A percentile compares a stretch with the other conserved stretches of the same genome.
These are phyloP conservation scores for Edolisoma coerulescens DNA, from an alignment of 2,113 vertebrate genomes.

Conservation along the genomic window DNA sequence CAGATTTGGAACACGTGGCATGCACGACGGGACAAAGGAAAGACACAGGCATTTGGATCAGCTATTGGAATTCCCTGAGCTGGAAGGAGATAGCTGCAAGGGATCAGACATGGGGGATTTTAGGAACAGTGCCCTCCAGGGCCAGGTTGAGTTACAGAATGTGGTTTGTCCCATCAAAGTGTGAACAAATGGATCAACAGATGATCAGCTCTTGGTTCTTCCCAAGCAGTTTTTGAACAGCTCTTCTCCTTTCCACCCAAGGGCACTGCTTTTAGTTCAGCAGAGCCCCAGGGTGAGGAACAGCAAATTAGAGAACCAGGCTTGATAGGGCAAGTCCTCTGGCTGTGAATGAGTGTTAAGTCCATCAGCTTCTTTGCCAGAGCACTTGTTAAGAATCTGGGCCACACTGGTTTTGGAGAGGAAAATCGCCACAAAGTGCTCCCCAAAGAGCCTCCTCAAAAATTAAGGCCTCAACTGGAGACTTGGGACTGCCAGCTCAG, in stretches of 20 bases:
- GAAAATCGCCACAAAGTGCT: background rate
- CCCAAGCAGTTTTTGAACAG: background rate
- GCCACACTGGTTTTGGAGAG: background rate
- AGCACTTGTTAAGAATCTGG: background rate
- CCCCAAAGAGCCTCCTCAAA: background rate
- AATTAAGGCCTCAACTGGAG: background rate
- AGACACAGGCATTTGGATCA: background rate
- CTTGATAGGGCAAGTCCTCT: background rate
- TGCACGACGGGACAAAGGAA: fast-evolving
- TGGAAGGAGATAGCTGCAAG: background rate
- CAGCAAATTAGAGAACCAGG: background rate
- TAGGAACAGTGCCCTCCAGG: background rate
- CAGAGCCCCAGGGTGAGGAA: background rate
- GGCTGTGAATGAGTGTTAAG: background rate
- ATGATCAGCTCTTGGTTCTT: background rate
- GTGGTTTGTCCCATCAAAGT: background rate
- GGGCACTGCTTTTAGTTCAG: background rate
- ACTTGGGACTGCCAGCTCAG: background rate
- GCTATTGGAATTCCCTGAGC: background rate
- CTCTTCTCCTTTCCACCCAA: background rate
- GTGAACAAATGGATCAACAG: background rate
- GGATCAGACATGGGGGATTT: background rate
- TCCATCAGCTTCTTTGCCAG: background rate
- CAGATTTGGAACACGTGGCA: background rate
- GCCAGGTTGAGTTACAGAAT: background rate